Percentiles rank a stretch among this genome's conserved stretches.
Conservation (phyloP, 2,113 vertebrate species). For the Xenopus tropicalis region UCB_Xtro_10.0 CM004446.2:85933501-85934000, state of each 20-base stretch:
- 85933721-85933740: too few relatives aligned
- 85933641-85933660: too few relatives aligned
- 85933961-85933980: constrained; percentile 52
- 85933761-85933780: background rate
- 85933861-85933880: constrained; percentile 52
- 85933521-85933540: too few relatives aligned
- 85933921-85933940: constrained; percentile 52
- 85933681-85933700: too few relatives aligned
- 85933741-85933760: constrained; percentile 9
- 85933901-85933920: constrained; percentile 58
- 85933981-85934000: constrained; percentile 53
- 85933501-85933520: too few relatives aligned
- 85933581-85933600: too few relatives aligned
- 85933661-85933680: too few relatives aligned
- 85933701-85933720: too few relatives aligned
- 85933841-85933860: constrained; percentile 50
- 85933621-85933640: too few relatives aligned
- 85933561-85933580: too few relatives aligned
- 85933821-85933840: constrained; percentile 47
- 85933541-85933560: too few relatives aligned
- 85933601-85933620: too few relatives aligned
- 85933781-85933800: constrained; percentile 17
- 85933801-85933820: constrained; percentile 46
- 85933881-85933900: constrained; percentile 59
- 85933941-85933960: constrained; percentile 44